Percentiles rank a stretch among this genome's conserved stretches.
phyloP scores from a whole-genome alignment of 2,797 vertebrate species.

The Lindbergichthys nudifrons region DNA sequence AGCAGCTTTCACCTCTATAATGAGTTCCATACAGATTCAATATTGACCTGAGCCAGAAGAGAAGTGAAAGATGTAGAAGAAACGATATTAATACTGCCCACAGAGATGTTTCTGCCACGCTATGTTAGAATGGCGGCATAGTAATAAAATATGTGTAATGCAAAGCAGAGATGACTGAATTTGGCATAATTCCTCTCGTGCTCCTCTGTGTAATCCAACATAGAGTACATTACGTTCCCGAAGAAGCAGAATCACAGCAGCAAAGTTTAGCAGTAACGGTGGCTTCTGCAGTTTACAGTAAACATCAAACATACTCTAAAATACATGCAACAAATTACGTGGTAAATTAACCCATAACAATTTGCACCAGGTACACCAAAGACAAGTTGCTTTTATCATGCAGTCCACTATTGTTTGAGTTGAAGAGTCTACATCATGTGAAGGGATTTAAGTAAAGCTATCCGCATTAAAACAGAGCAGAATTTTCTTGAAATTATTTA shows the following conservation, averaged over 20 bases:
- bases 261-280: not conserved
- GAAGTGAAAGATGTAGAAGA: slow-evolving; percentile 68
- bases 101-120: slow-evolving; percentile 61
- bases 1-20: slow-evolving; percentile 59
- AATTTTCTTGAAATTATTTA: not conserved
- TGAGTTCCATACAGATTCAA: slow-evolving; percentile 71
- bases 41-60: slow-evolving; percentile 56
- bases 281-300: not conserved
- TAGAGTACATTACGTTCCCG: not conserved
- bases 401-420: slow-evolving; percentile 6
- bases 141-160: slow-evolving; percentile 61
- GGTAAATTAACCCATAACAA: slow-evolving; percentile 23
- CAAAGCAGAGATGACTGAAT: slow-evolving; percentile 59
- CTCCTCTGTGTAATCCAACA: slow-evolving; percentile 41
- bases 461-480: not conserved
- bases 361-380: slow-evolving; percentile 13
- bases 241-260: slow-evolving; percentile 8
- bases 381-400: slow-evolving; percentile 27
- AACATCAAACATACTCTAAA: slow-evolving; percentile 22
- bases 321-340: slow-evolving; percentile 20
- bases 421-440: not conserved
- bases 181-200: slow-evolving; percentile 51
- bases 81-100: slow-evolving; percentile 63
- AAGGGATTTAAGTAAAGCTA: not conserved
- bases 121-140: slow-evolving; percentile 50